Base-by-base conservation (phyloP, 2,797 vertebrate species). In the Dipus sagitta region DNA sequence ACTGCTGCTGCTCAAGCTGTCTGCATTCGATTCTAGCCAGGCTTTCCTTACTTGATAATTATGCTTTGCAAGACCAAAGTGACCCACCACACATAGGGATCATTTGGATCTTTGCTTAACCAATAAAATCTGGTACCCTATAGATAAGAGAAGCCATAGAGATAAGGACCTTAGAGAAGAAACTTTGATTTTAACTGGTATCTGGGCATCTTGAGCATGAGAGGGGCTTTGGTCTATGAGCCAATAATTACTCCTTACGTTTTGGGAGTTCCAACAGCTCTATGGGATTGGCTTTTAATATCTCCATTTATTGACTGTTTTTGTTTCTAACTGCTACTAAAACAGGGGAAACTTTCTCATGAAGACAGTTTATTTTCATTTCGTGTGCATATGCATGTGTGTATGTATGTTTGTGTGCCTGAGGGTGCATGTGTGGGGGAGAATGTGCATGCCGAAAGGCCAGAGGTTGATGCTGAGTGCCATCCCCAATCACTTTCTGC, bases 61-160 rank as follows among this genome's bases (percentile, higher is more conserved):
- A 64, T 15, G 20, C 74, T 84, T 90, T 84, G 6, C 0, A 58
- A 95, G 90, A 84, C 3, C 26, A 87, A 92, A 85, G 62, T 86
- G 88, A 42, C 26, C 28, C 77, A 26, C 52, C 20, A 64, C n/a
- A 81, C 4, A 11, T 4, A 23, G 32, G 74, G 23, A 47, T 62
- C 15, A 71, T 6, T 85, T 71, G 12, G 64, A 52, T 77, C 82
- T 82, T 95, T 60, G 82, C 34, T 13, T 47, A 64, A 42, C 32
- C 77, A 68, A 6, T n/a, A 32, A 86, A 30, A 85, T 3, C 28
- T 70, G 24, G 23, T 26, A 78, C 28, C 1, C 34, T 82, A 14
- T 42, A 38, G 10, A 10, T 70, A 7, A 93, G 38, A 93, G 38
- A 30, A 72, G 58, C 12, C 91, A 88, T 23, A 47, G 70, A 80